Base-by-base conservation (phyloP, 2,797 vertebrate species). In the Choloepus didactylus region DNA sequence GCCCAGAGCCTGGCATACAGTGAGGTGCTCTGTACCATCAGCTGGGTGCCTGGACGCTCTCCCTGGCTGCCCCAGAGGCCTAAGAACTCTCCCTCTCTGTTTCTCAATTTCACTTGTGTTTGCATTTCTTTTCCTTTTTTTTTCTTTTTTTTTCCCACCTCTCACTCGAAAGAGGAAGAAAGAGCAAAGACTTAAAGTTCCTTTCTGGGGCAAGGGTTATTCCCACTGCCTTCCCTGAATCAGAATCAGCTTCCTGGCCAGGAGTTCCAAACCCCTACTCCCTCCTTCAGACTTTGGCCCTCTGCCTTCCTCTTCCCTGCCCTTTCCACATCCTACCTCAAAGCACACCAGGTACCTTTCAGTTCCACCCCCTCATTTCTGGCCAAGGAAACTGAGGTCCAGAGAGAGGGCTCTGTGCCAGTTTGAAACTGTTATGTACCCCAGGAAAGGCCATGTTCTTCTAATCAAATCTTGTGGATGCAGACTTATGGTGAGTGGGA, bases 81-180 rank as follows among this genome's bases (percentile, higher is more conserved):
- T 72, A 31, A 82, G 41, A 87, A 76, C 38, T 54, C 64, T 92
- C 67, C 27, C 35, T 72, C n/a, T 27, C 72, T 19, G 2, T 75
- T 77, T 85, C 87, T 93, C 19, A 5, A 19, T 92, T 96, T 96
- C 83, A 62, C 64, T 95, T 97, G 89, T 60, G 27, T 81, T 81
- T 49, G 25, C 23, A 83, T 93, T 60, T 59, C 31, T 67, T 79
- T 75, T 44, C 41, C 41, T 75, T 87, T 76, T 95, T 66, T 62
- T 18, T 60, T 9, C 29, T 67, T 44, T 12, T 92, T 56, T 94
- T 35, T 35, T 35, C 35, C 35, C 82, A 87, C 69, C 93, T 94
- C 87, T 83, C 76, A 72, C 51, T 93, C 51, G 67, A 80, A 75
- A 44, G 59, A 93, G 76, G 69, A 83, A 90, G 94, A 92, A 95